Percentiles rank a stretch among this genome's conserved stretches.
phyloP scores from a whole-genome alignment of 2,113 vertebrate genomes.

The Antennarius striatus region DNA sequence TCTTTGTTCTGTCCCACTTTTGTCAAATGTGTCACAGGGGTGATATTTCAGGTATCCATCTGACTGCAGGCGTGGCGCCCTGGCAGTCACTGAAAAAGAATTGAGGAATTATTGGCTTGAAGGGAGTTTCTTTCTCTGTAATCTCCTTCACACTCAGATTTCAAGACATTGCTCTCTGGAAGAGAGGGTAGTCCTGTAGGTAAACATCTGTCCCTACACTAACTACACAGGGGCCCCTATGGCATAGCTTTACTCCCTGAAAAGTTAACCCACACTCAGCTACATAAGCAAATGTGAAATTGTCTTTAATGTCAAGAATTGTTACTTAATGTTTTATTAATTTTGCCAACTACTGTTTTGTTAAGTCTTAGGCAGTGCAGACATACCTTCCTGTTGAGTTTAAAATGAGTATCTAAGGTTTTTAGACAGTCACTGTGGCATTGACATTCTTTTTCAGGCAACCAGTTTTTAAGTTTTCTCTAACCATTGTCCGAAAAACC shows the following conservation, averaged over 20 bases:
- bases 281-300: not conserved
- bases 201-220: conserved; percentile 39
- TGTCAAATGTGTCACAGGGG: conserved; percentile 17
- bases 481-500: no score
- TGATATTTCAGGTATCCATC: conserved; percentile 14
- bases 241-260: no score
- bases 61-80: conserved; percentile 18
- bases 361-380: no score
- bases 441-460: no score
- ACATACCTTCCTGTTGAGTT: no score
- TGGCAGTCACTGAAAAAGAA: conserved; percentile 59
- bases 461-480: no score
- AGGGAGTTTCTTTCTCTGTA: conserved; percentile 13
- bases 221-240: conserved; percentile 10
- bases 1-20: conserved; percentile 2
- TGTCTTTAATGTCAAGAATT: not conserved
- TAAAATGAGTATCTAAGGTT: no score
- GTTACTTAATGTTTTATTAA: no score
- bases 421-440: no score
- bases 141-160: conserved; percentile 36
- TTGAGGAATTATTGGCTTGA: conserved; percentile 28
- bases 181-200: conserved; percentile 31
- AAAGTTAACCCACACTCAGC: not conserved
- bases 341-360: no score
- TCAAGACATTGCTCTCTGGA: conserved; percentile 43